phyloP scores from a whole-genome alignment of 2,888 invertebrate genomes.

The Mactromeris polynyma region DNA sequence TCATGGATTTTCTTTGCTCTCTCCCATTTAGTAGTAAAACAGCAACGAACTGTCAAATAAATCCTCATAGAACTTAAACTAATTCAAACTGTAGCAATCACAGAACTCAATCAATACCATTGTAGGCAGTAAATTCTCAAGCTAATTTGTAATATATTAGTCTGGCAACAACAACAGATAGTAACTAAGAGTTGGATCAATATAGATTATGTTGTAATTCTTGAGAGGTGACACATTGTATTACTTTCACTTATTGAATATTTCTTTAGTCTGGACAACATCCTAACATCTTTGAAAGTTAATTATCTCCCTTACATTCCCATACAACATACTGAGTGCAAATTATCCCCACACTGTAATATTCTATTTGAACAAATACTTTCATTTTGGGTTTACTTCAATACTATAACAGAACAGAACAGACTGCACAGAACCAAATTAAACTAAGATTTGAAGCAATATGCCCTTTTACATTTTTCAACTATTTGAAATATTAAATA shows the following conservation, averaged over 20 bases:
- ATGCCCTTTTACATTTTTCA: no score
- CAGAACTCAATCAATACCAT: neutral
- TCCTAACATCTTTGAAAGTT: neutral
- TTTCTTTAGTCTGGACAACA: neutral
- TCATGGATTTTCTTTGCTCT: constrained; percentile 89
- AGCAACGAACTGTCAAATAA: constrained; percentile 91
- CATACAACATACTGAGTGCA: neutral
- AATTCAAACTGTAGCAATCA: neutral
- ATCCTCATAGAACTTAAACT: neutral
- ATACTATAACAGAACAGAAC: no score
- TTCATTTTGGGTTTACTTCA: no score
- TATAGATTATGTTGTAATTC: neutral
- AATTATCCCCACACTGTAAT: neutral
- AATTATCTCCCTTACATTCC: neutral
- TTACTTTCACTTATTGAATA: constrained; percentile 10
- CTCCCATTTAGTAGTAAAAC: constrained; percentile 94
- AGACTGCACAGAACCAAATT: no score
- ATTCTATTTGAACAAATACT: no score
- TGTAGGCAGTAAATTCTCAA: neutral
- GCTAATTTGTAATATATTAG: neutral
- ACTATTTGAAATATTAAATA: no score
- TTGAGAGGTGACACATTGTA: neutral
- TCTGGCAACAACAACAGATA: neutral
- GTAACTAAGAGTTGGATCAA: neutral
- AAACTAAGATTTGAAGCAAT: no score